Evolutionary conservation across 2,888 invertebrate species (phyloP).

Genomic region (Cephus pulcher): DNA sequence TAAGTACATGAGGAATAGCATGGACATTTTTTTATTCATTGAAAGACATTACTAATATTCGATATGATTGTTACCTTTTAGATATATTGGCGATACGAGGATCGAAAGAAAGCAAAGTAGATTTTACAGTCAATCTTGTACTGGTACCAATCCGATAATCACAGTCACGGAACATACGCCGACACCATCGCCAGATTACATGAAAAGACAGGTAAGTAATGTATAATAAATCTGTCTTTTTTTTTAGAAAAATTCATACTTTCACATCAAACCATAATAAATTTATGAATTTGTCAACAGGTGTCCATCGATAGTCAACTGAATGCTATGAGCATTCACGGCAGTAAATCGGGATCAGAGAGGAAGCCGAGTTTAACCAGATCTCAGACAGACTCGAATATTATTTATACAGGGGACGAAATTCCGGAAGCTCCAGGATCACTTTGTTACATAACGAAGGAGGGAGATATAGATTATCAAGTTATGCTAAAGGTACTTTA

Average conservation of each 20-base stretch:
- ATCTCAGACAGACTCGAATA: conserved; percentile 93
- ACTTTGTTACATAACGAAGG: conserved; percentile 90
- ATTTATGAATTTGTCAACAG: conserved; percentile 63
- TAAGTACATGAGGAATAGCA: conserved; percentile 22
- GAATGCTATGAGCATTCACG: conserved; percentile 75
- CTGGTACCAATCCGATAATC: conserved; percentile 92
- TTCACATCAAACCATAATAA: not conserved
- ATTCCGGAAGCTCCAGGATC: conserved; percentile 91
- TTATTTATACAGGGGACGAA: conserved; percentile 88
- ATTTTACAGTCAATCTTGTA: conserved; percentile 70
- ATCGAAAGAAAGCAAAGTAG: conserved; percentile 73
- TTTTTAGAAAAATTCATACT: conserved; percentile 2
- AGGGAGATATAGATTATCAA: conserved; percentile 93
- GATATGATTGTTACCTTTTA: conserved; percentile 53
- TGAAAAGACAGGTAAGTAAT: conserved; percentile 78
- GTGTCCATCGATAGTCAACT: conserved; percentile 88
- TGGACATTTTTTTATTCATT: not conserved
- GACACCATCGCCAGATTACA: conserved; percentile 88
- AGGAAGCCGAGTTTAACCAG: conserved; percentile 81
- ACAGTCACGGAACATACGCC: conserved; percentile 97
- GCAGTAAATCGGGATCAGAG: conserved; percentile 70
- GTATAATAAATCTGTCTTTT: conserved; percentile 5
- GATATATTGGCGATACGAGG: conserved; percentile 79
- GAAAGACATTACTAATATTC: not conserved
- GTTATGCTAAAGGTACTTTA: conserved; percentile 81